Percentiles rank a stretch among this genome's conserved stretches.
Evolutionary conservation across 2,888 invertebrate genomes (phyloP).

Genomic region (Epistrophe eligans): DNA sequence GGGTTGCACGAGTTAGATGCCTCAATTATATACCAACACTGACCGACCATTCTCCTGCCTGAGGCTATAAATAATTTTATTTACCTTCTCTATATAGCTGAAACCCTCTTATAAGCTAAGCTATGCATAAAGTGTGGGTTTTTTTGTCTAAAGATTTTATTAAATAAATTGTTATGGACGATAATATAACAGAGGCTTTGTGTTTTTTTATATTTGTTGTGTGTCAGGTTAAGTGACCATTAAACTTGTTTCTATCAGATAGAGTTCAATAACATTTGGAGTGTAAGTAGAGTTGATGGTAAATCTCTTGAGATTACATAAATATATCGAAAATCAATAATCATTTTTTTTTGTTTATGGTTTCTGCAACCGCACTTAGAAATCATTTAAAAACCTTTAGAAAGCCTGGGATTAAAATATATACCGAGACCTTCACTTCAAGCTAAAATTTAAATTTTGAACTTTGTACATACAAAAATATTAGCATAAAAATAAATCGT

Average conservation of each 20-base stretch:
- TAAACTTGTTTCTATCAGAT: conserved; percentile 59
- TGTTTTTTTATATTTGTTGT: conserved; percentile 10
- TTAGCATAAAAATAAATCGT: too few relatives aligned
- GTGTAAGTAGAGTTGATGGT: not conserved
- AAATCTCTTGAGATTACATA: not conserved
- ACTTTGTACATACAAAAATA: too few relatives aligned
- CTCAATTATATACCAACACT: conserved; percentile 48
- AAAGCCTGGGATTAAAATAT: too few relatives aligned
- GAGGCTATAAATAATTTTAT: conserved; percentile 45
- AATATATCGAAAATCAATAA: not conserved
- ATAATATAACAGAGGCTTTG: not conserved
- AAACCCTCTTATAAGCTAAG: conserved; percentile 22
- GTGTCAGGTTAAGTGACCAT: conserved; percentile 23
- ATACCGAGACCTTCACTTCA: too few relatives aligned
- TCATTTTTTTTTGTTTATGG: too few relatives aligned
- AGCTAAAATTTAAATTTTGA: too few relatives aligned
- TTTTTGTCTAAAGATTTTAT: not conserved
- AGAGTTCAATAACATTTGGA: conserved; percentile 61
- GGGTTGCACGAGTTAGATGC: conserved; percentile 57
- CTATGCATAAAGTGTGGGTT: conserved; percentile 55
- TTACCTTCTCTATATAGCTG: conserved; percentile 52
- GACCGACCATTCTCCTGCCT: conserved; percentile 62
- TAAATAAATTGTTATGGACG: conserved; percentile 30
- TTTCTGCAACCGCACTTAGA: too few relatives aligned
- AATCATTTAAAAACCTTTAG: too few relatives aligned